Evolutionary conservation across 1,140 invertebrate genomes (phyloP), one percentile per base, ranked within the genome.

Genomic region (Drosophila subpulchrella): DNA sequence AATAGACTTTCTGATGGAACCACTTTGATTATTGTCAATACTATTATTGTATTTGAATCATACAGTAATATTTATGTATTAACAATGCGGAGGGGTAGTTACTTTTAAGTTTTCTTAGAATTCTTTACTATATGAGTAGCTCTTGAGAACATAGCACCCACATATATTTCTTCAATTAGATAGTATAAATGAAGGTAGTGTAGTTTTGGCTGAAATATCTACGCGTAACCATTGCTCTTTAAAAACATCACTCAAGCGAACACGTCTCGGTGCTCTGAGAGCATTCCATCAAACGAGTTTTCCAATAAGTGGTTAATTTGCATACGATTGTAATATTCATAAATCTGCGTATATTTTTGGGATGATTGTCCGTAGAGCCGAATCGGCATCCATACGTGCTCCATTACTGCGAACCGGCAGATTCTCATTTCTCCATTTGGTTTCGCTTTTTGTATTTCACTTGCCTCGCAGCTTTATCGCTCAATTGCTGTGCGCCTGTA

Each of bases 321-420:
- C 68, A 71, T 71, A 71, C 11, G 20, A 71, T 71, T 71, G 65
- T 58, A 71, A 71, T 71, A 71, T 71, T 71, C 44, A 71, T 68
- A 71, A 71, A 58, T 71, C 51, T 50, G 17, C 30, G 44, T 46
- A 58, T 71, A 71, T 36, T 71, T 56, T 58, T 58, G 51, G 68
- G 51, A 50, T 71, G 51, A n/a, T 42, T 27, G 55, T 41, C 65
- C 44, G 70, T 42, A 71, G 48, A 32, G 11, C 38, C 38, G 30
- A 68, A 46, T 65, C 65, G 61, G 20, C 11, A 38, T n/a, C 60
- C 30, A 41, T 38, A 48, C 65, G 66, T 71, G 53, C 66, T 38
- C 36, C 68, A 71, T 71, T 58, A 71, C 48, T 12, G 36, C 34
- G 24, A 17, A 34, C 65, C 47, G 47, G 27, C 66, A 39, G 55